Evolutionary conservation across 2,888 invertebrate species (phyloP), one percentile per base, ranked within the genome.

Genomic region (Dynastes maya): DNA sequence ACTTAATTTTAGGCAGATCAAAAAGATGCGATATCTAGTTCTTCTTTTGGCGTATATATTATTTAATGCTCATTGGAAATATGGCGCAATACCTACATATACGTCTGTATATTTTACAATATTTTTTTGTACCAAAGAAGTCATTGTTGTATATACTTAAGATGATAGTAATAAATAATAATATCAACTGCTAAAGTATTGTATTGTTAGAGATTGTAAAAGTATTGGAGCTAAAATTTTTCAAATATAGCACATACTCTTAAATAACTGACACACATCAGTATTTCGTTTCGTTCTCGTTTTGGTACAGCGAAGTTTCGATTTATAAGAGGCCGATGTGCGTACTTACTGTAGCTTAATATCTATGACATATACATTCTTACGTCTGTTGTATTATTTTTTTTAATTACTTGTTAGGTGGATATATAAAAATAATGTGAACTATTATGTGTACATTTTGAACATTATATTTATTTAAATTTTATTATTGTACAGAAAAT

Each of bases 81-180:
- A 84, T 84, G 84, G 84, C 81, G 85, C 86, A 86, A 85, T 86
- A 85, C 83, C 84, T 85, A 85, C 76, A 78, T 78, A 61, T 63
- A 45, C 61, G 61, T 74, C 29, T 63, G 72, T 74, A 80, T 82
- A 84, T 84, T 85, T 84, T 85, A 84, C 82, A 82, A 84, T 86
- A 84, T 85, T 86, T 86, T 87, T 87, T 87, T 87, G 72, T 86
- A 87, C 86, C 85, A 86, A 86, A 86, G 85, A 86, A 84, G 85
- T 87, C 86, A 86, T 85, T 86, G 85, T 87, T 87, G 87, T 87
- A 87, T 83, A 87, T 87, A 87, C 80, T 76, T 79, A 81, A 78
- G 49, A 80, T 72, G 49, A 74, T 74, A 74, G 72, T 74, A 74
- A 74, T 74, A 74, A 74, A 74, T 74, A 74, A 74, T 74, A 74